Evolutionary conservation across 1,140 invertebrate genomes (phyloP).

Genomic region (Drosophila navojoa): DNA sequence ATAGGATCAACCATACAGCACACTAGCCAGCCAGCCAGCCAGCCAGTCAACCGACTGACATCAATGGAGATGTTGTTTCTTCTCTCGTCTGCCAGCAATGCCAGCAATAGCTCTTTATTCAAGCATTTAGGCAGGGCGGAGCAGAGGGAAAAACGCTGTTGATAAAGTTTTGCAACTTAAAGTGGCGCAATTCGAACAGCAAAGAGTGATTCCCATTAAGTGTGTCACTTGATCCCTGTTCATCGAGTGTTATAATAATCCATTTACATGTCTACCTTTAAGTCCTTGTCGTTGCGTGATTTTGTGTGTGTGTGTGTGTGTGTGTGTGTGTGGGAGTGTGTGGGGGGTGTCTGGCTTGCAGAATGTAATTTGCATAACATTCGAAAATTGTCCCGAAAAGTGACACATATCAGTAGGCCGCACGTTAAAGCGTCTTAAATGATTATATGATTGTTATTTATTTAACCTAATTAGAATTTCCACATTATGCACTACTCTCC

Average conservation of each 20-base stretch:
- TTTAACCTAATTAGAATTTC: conserved; percentile 25
- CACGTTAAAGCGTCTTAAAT: conserved; percentile 1
- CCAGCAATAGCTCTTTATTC: conserved; percentile 10
- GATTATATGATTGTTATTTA: conserved; percentile 43
- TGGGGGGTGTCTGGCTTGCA: conserved; percentile 15
- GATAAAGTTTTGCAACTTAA: conserved; percentile 61
- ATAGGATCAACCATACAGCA: neutral
- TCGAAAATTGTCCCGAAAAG: conserved; percentile 1
- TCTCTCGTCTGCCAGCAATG: conserved; percentile 8
- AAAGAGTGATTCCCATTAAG: conserved; percentile 56
- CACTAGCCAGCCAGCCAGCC: conserved; percentile 2
- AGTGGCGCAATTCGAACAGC: conserved; percentile 43
- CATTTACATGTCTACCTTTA: conserved; percentile 28
- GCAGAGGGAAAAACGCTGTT: conserved; percentile 30
- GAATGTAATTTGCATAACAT: conserved; percentile 53
- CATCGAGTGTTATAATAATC: conserved; percentile 24
- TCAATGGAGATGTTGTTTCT: conserved; percentile 43
- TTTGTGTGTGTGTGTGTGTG: conserved; percentile 1
- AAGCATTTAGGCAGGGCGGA: conserved; percentile 9
- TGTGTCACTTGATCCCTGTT: conserved; percentile 32
- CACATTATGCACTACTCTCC: neutral
- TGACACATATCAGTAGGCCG: neutral
- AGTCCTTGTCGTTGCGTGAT: neutral
- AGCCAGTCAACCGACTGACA: conserved; percentile 4
- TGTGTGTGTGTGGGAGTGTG: conserved; percentile 2